A percentile compares a stretch with the other conserved stretches of the same genome.
Evolutionary conservation across 2,888 invertebrate genomes (phyloP).

Genomic region (Petrophora chlorosata): DNA sequence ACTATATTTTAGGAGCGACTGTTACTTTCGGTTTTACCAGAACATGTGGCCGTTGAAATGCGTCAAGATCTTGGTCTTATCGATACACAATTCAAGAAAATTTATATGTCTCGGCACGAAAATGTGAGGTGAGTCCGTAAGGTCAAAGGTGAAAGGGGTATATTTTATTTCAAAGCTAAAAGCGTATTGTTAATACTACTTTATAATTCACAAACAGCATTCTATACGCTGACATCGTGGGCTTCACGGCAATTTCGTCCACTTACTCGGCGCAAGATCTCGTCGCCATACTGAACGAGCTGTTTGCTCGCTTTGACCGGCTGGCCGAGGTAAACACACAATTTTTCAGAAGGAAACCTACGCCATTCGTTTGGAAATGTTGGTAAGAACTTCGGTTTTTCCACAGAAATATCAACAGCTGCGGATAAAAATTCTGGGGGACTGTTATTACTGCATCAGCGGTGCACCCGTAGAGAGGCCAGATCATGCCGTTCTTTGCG

Average conservation of each 20-base stretch:
- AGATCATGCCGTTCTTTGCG: constrained; percentile 96
- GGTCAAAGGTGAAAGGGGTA: not conserved
- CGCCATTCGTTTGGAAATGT: no score
- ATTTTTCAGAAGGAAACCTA: no score
- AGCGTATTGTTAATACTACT: not conserved
- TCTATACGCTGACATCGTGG: constrained; percentile 98
- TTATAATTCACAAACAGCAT: constrained; percentile 85
- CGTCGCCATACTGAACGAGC: constrained; percentile 97
- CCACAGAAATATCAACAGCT: constrained; percentile 95
- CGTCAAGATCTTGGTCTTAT: constrained; percentile 95
- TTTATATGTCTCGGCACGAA: constrained; percentile 98
- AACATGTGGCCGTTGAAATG: constrained; percentile 98
- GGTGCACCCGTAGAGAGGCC: constrained; percentile 95
- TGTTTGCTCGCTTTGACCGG: constrained; percentile 97
- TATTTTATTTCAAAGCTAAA: not conserved
- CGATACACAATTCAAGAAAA: constrained; percentile 98
- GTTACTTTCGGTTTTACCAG: constrained; percentile 95
- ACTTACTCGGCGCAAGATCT: constrained; percentile 97
- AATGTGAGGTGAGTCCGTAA: constrained; percentile 91
- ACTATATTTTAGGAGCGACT: constrained; percentile 90
- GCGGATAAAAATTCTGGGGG: constrained; percentile 97
- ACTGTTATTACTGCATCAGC: constrained; percentile 99
- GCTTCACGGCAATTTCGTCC: constrained; percentile 97
- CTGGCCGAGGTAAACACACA: constrained; percentile 87
- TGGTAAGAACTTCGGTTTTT: not conserved